These are phyloP conservation scores for Squalus acanthias DNA, from an alignment of 2,797 vertebrate species.

Conservation along the genomic window DNA sequence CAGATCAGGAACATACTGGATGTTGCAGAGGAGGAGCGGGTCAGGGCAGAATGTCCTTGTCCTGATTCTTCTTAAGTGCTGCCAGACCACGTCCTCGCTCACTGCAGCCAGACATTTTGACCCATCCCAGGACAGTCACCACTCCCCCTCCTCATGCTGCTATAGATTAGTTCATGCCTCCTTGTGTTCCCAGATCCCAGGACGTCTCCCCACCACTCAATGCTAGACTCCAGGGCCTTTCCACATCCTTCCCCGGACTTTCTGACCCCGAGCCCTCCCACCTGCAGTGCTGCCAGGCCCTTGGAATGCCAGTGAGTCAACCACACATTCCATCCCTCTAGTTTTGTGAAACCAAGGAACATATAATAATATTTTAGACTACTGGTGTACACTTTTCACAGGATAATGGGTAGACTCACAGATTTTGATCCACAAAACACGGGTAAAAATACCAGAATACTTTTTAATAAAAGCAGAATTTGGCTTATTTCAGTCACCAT, in stretches of 20 bases:
- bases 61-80: neutral
- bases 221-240: neutral
- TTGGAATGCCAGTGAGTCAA: neutral
- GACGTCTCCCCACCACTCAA: neutral
- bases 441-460: neutral
- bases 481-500: neutral
- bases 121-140: neutral
- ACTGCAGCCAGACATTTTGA: neutral
- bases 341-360: neutral
- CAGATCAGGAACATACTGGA: too few relatives aligned
- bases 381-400: neutral
- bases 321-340: neutral
- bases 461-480: neutral
- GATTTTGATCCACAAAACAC: neutral
- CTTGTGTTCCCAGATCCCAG: neutral
- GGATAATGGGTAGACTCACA: neutral
- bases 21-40: neutral
- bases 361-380: neutral
- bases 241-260: neutral
- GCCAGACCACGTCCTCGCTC: neutral
- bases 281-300: neutral
- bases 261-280: too few relatives aligned
- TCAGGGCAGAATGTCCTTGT: neutral
- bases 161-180: neutral
- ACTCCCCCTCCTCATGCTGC: neutral